Evolutionary conservation across 2,113 vertebrate species (phyloP).

Genomic region (Osmerus mordax): DNA sequence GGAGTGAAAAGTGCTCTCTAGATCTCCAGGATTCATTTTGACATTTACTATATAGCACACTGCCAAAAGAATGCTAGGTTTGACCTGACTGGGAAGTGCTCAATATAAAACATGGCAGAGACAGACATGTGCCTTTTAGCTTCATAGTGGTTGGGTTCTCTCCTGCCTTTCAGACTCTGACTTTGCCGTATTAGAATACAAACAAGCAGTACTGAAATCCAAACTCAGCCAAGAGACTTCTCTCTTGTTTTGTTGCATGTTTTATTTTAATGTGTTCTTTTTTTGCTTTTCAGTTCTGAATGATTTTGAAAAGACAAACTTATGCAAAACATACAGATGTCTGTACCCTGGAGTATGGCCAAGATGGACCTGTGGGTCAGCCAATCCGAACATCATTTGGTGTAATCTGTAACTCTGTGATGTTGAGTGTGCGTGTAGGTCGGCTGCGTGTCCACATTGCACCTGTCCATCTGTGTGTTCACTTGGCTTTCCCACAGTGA

Average conservation of each 20-base stretch:
- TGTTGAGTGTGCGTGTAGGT: neutral
- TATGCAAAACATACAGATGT: slow-evolving; percentile 6
- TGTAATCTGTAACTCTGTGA: slow-evolving; percentile 19
- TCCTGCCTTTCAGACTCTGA: slow-evolving; percentile 14
- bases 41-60: slow-evolving; percentile 41
- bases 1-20: neutral
- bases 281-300: slow-evolving; percentile 2
- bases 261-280: slow-evolving; percentile 29
- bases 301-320: neutral
- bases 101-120: slow-evolving; percentile 17
- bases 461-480: slow-evolving; percentile 56
- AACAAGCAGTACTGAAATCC: slow-evolving; percentile 6
- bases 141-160: neutral
- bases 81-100: slow-evolving; percentile 30
- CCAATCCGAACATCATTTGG: slow-evolving; percentile 9
- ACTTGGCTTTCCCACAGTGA: slow-evolving; percentile 41
- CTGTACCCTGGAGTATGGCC: slow-evolving; percentile 23
- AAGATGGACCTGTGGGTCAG: slow-evolving; percentile 15
- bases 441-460: slow-evolving; percentile 30
- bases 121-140: slow-evolving; percentile 15
- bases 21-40: slow-evolving; percentile 29
- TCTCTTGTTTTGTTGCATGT: neutral
- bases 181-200: slow-evolving; percentile 33
- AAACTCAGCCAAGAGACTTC: neutral
- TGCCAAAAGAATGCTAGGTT: slow-evolving; percentile 43